These are phyloP conservation scores for Melozone crissalis DNA, from an alignment of 2,113 vertebrate species.

Conservation along the genomic window DNA sequence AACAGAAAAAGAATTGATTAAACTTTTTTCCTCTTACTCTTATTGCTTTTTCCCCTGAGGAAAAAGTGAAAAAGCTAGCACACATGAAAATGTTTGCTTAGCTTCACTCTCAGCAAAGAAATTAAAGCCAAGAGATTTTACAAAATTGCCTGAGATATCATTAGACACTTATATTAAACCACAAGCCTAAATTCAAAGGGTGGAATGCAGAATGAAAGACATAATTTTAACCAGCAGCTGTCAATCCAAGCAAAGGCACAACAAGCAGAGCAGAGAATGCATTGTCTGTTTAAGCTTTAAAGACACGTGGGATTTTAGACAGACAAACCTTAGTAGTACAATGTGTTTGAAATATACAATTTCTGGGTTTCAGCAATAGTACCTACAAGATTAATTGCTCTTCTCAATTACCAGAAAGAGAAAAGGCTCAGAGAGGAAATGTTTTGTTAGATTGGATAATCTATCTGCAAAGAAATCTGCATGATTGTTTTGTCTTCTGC, in stretches of 20 bases:
- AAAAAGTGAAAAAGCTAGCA: background rate
- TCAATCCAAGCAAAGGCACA: background rate
- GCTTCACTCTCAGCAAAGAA: background rate
- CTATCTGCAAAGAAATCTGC: background rate
- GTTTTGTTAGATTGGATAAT: constrained; percentile 9
- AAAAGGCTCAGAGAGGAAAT: background rate
- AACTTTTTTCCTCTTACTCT: background rate
- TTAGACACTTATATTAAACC: background rate
- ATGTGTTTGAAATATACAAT: background rate
- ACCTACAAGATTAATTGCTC: background rate
- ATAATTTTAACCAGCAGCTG: background rate
- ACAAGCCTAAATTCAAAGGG: background rate
- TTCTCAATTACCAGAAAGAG: background rate
- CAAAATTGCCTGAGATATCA: background rate
- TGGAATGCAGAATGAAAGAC: background rate
- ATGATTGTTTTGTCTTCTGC: background rate
- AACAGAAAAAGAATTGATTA: background rate
- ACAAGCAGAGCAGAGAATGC: background rate
- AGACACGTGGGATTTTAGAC: background rate
- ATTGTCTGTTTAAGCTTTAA: background rate
- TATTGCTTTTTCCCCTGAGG: background rate
- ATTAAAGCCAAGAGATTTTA: background rate
- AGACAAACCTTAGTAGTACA: background rate
- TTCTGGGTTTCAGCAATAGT: background rate
- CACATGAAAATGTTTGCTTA: background rate